A percentile compares a stretch with the other conserved stretches of the same genome.
phyloP scores from a whole-genome alignment of 2,888 invertebrate species.

The Drepanosiphum platanoidis region DNA sequence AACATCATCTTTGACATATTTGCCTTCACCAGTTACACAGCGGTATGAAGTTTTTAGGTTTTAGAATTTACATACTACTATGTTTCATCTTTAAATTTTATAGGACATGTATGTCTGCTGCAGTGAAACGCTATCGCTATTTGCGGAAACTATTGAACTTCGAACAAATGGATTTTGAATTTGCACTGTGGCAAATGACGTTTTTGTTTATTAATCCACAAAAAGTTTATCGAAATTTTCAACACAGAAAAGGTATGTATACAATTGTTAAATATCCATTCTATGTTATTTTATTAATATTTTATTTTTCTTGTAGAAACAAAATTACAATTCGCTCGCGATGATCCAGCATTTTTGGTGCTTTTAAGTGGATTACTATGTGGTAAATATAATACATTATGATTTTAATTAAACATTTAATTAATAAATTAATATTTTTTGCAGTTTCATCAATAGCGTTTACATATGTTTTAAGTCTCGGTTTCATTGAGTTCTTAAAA shows the following conservation, averaged over 20 bases:
- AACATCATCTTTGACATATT: slow-evolving; percentile 63
- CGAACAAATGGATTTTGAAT: slow-evolving; percentile 99
- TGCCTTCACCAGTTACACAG: slow-evolving; percentile 65
- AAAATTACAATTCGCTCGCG: slow-evolving; percentile 97
- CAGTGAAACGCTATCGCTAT: slow-evolving; percentile 89
- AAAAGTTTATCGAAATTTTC: slow-evolving; percentile 96
- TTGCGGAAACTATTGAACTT: slow-evolving; percentile 86
- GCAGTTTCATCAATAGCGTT: slow-evolving; percentile 91
- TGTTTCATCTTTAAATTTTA: slow-evolving; percentile 65
- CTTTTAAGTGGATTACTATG: slow-evolving; percentile 86
- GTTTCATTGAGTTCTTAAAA: slow-evolving; percentile 76
- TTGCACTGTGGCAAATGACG: slow-evolving; percentile 99
- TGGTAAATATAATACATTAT: slow-evolving; percentile 71
- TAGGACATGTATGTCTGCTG: slow-evolving; percentile 81
- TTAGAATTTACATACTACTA: background rate
- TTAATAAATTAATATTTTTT: slow-evolving; percentile 67
- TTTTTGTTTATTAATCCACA: slow-evolving; percentile 94
- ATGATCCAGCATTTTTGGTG: slow-evolving; percentile 98
- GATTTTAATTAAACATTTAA: background rate
- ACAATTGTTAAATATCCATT: slow-evolving; percentile 2
- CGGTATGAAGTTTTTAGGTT: slow-evolving; percentile 63
- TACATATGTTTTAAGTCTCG: slow-evolving; percentile 80
- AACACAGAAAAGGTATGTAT: slow-evolving; percentile 93
- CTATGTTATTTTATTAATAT: slow-evolving; percentile 62
- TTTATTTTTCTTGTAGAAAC: slow-evolving; percentile 77